These are phyloP conservation scores for Poecilus cupreus DNA, from an alignment of 2,888 invertebrate genomes.

Conservation along the genomic window DNA sequence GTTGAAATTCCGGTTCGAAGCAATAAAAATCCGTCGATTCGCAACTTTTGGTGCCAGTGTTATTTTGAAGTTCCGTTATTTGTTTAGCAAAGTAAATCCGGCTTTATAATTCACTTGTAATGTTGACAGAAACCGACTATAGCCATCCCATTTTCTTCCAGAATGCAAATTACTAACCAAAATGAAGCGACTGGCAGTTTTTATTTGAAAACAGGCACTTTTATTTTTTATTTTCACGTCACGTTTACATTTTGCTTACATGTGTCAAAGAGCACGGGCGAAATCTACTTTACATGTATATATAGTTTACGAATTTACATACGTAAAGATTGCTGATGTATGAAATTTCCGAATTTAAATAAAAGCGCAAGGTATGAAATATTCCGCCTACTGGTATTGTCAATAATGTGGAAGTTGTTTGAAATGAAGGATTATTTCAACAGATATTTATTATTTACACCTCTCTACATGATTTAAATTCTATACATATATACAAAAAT, in stretches of 20 bases:
- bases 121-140: conserved; percentile 14
- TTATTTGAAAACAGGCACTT: conserved; percentile 15
- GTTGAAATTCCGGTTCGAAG: neutral
- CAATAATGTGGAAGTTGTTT: neutral
- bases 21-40: conserved; percentile 1
- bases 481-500: conserved; percentile 35
- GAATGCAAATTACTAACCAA: neutral
- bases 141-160: neutral
- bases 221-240: conserved; percentile 18
- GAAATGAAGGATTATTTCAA: neutral
- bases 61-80: conserved; percentile 17
- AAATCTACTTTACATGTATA: conserved; percentile 42
- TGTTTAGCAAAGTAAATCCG: conserved; percentile 20
- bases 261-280: conserved; percentile 20
- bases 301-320: conserved; percentile 28
- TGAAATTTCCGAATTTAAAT: conserved; percentile 29
- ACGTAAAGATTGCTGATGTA: conserved; percentile 22
- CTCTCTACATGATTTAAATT: neutral
- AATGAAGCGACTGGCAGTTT: neutral
- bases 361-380: conserved; percentile 9
- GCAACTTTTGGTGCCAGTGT: neutral
- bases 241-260: conserved; percentile 2
- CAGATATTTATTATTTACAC: conserved; percentile 22
- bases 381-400: neutral
- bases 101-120: conserved; percentile 17